Conservation (phyloP, 2,888 invertebrate species). For the Limnephilus marmoratus region DNA sequence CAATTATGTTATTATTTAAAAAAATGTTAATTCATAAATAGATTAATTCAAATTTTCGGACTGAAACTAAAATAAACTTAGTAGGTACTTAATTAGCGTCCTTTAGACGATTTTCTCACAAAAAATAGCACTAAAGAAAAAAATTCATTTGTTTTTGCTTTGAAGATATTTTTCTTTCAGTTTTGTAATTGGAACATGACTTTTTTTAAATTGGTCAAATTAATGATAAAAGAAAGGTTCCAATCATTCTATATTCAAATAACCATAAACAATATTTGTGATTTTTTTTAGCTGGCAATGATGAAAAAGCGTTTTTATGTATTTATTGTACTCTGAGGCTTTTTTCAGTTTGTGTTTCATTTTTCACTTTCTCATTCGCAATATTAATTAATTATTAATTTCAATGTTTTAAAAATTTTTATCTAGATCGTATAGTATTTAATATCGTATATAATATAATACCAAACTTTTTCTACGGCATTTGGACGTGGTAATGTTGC, state of each 20-base stretch:
- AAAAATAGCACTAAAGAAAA: no score
- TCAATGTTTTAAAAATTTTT: conserved; percentile 18
- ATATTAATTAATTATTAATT: conserved; percentile 24
- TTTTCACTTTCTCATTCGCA: conserved; percentile 35
- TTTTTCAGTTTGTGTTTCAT: conserved; percentile 19
- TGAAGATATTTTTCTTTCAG: no score
- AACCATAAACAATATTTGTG: not conserved
- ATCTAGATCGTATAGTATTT: conserved; percentile 45
- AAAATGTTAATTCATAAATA: no score
- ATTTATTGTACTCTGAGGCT: not conserved
- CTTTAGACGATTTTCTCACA: no score
- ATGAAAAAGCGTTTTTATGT: not conserved
- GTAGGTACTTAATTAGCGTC: no score
- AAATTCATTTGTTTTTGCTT: no score
- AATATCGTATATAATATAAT: conserved; percentile 45
- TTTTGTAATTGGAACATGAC: no score
- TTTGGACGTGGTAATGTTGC: conserved; percentile 38
- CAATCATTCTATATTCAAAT: not conserved
- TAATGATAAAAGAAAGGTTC: no score
- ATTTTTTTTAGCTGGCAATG: not conserved
- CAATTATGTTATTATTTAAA: no score
- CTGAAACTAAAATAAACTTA: no score
- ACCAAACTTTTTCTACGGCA: conserved; percentile 31
- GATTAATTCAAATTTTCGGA: no score
- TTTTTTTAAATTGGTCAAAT: no score